Evolutionary conservation across 2,113 vertebrate species (phyloP), one percentile per base, ranked within the genome.

Genomic region (Martes martes): DNA sequence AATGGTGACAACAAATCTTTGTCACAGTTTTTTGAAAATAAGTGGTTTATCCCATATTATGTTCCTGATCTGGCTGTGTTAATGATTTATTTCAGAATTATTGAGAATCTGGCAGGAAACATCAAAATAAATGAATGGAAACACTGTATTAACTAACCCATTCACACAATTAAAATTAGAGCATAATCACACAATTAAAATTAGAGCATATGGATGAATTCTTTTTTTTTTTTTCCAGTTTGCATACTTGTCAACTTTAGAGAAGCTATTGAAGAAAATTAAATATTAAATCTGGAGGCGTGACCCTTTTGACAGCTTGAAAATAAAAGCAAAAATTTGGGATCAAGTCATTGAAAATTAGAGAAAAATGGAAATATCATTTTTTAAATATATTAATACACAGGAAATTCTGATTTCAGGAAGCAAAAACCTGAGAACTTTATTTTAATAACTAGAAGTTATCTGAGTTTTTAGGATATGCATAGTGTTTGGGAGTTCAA

Each of bases 41-140:
- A 89, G 23, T 92, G 7, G 6, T 81, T 95, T 91, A 82, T 73
- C 28, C 16, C 55, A 18, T 47, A 83, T 55, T 86, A 61, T 81
- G 16, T 57, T 86, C 15, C 85, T 96, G 47, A 91, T 82, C 14
- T 18, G 1, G 31, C 79, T 74, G 10, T 89, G 67, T 57, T 95
- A 91, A 85, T 86, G 11, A 78, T 89, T 95, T 96, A 42, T 92
- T 95, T 93, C 63, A 90, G 24, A 73, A 59, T 93, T 96, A 47
- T 28, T 93, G 31, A 69, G 57, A 93, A 45, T 88, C 33, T 96
- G 76, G 18, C 69, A 95, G 69, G 45, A 89, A 65, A 28, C 21
- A 90, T 47, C 10, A 88, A 88, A 76, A 89, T 89, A 96, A 92
- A 80, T 81, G 59, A 97, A 95, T 93, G 36, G n/a, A 67, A 91